Evolutionary conservation across 1,140 invertebrate genomes (phyloP), one percentile per base, ranked within the genome.

Genomic region (Drosophila albomicans): DNA sequence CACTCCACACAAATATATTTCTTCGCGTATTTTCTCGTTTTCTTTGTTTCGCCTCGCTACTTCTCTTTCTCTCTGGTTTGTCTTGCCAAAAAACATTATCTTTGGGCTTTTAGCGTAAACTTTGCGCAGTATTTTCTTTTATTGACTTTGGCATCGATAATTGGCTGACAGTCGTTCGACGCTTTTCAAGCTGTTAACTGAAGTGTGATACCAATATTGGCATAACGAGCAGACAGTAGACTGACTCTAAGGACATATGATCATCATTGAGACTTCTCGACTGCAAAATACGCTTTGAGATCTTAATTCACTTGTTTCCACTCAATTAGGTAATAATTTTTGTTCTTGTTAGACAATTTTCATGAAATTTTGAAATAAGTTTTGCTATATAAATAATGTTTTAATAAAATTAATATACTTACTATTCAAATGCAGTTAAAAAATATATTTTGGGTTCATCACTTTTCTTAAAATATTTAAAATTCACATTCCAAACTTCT

Each of bases 71-170:
- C 51, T 25, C 5, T 28, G 16, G 15, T n/a, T 13, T 28, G 51
- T 54, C 6, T 6, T 56, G 68, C 58, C 67, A 63, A 57, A 32
- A 35, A 64, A 38, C 51, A 58, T 43, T 58, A 45, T 43, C 43
- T 57, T 63, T 16, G 61, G 45, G 52, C 68, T 63, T 35, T 71
- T 57, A 57, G 61, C 28, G 38, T 15, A 63, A 62, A 51, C 52
- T 71, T 71, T 54, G 54, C 63, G 41, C 28, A 35, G 25, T 58
- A 41, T 45, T 52, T 58, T 8, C 56, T 63, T 67, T 62, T 63
- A 78, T 78, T 68, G 71, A 75, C 73, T 75, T 57, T 75, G 72
- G 72, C 72, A 70, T 75, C 57, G 66, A 65, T 75, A 75, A 66
- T 77, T 73, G 43, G 28, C 32, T 15, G 15, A 65, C 51, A 54